Evolutionary conservation across 2,797 vertebrate genomes (phyloP).

Genomic region (Naso thynnoides): DNA sequence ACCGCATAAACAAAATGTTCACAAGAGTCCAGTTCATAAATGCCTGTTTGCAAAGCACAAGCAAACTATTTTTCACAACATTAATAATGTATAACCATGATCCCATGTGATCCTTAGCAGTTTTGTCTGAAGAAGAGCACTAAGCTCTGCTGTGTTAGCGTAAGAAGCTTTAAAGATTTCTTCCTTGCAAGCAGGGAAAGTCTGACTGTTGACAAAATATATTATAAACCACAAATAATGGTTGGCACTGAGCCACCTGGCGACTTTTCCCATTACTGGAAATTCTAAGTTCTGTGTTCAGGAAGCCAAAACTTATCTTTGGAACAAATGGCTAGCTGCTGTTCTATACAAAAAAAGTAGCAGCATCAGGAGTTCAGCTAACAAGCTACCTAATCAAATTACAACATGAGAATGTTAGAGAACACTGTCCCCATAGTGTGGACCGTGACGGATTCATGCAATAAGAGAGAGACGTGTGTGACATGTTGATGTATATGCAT

Average conservation of each 20-base stretch:
- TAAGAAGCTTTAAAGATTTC: not conserved
- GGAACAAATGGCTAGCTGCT: slow-evolving; percentile 1
- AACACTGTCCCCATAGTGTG: slow-evolving; percentile 35
- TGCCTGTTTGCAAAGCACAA: not conserved
- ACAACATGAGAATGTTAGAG: slow-evolving; percentile 27
- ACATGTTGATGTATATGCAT: not conserved
- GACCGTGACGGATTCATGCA: not conserved
- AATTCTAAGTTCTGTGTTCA: not conserved
- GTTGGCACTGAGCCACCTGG: not conserved
- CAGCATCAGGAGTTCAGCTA: slow-evolving; percentile 51
- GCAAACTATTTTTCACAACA: not conserved
- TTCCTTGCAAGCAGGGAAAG: not conserved
- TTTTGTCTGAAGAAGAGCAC: not conserved
- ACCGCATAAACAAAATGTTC: not conserved
- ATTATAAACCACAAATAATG: not conserved
- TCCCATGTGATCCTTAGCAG: not conserved
- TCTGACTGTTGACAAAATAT: not conserved
- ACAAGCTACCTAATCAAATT: slow-evolving; percentile 45
- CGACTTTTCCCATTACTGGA: not conserved
- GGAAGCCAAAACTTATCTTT: slow-evolving; percentile 14
- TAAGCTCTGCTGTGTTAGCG: too few species aligned
- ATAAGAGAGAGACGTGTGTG: not conserved
- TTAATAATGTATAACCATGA: not conserved
- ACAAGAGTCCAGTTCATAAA: not conserved
- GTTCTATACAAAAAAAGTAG: not conserved